Evolutionary conservation across 37 sponge, comb jelly and placozoan genomes (phyloP).

Genomic region (Chondrilla cf. caribensis): DNA sequence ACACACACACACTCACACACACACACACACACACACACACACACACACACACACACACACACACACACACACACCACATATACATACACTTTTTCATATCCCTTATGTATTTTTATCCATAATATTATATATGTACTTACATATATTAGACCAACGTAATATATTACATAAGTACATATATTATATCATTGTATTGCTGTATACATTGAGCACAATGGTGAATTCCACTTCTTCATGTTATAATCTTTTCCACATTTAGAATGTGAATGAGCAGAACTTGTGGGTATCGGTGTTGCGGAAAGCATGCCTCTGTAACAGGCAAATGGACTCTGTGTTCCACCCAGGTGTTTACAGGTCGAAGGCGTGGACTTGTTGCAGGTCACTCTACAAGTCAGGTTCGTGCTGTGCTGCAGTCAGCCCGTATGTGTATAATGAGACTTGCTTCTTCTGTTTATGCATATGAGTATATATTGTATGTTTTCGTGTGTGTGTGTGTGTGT

Average conservation of each 20-base stretch:
- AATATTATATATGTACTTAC: too few relatives aligned
- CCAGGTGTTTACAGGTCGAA: constrained; percentile 82
- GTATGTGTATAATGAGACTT: too few relatives aligned
- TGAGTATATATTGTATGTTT: too few relatives aligned
- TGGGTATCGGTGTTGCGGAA: constrained; percentile 97
- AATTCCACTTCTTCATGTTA: too few relatives aligned
- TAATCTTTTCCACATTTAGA: constrained; percentile 34
- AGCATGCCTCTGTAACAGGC: constrained; percentile 85
- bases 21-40: constrained; percentile 22
- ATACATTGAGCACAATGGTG: too few relatives aligned
- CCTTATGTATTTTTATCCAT: too few relatives aligned
- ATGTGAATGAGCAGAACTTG: constrained; percentile 90
- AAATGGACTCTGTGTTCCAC: constrained; percentile 80
- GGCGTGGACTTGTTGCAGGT: constrained; percentile 90
- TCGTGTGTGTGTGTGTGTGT: too few relatives aligned
- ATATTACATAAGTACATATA: too few relatives aligned
- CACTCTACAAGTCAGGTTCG: constrained; percentile 49
- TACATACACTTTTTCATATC: neutral
- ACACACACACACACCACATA: neutral
- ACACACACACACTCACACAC: neutral
- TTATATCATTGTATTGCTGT: too few relatives aligned
- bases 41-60: constrained; percentile 22
- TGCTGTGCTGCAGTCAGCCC: too few relatives aligned
- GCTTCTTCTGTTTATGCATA: too few relatives aligned
- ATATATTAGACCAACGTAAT: too few relatives aligned